phyloP scores from a whole-genome alignment of 2,113 vertebrate species.

The Zosterops lateralis region DNA sequence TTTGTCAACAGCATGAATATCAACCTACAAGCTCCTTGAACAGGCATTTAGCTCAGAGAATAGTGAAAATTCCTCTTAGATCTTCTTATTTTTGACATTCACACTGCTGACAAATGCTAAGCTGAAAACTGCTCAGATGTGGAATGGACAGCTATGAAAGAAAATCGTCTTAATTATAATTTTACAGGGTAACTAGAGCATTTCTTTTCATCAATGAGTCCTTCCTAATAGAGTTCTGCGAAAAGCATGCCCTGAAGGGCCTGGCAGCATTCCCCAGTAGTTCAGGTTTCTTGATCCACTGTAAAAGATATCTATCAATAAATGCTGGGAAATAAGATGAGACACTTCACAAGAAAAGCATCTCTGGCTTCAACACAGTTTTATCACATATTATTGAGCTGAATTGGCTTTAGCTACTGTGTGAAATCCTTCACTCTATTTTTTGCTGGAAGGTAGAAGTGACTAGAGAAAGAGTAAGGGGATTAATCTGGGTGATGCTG shows the following conservation, averaged over 20 bases:
- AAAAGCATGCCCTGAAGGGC: neutral
- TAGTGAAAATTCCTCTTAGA: conserved; percentile 7
- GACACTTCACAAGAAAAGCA: neutral
- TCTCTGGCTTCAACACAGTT: neutral
- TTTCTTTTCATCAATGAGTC: conserved; percentile 53
- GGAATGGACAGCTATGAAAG: neutral
- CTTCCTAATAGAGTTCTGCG: neutral
- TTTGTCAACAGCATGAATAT: conserved; percentile 3
- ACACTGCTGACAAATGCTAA: neutral
- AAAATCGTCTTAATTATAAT: conserved; percentile 33
- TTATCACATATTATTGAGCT: neutral
- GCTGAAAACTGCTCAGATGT: neutral
- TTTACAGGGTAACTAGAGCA: conserved; percentile 33
- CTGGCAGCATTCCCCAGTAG: conserved; percentile 14
- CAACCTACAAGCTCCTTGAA: neutral
- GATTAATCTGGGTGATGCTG: neutral
- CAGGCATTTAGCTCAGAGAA: conserved; percentile 1
- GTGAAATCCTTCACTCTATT: neutral
- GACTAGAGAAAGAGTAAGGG: neutral
- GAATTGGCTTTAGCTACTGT: neutral
- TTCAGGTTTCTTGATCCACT: conserved; percentile 17
- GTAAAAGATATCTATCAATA: neutral
- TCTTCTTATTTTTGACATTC: conserved; percentile 25
- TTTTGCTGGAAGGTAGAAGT: neutral
- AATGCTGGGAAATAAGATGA: neutral